Conservation (phyloP, 2,113 vertebrate genomes). For the Lutjanus erythropterus region DNA sequence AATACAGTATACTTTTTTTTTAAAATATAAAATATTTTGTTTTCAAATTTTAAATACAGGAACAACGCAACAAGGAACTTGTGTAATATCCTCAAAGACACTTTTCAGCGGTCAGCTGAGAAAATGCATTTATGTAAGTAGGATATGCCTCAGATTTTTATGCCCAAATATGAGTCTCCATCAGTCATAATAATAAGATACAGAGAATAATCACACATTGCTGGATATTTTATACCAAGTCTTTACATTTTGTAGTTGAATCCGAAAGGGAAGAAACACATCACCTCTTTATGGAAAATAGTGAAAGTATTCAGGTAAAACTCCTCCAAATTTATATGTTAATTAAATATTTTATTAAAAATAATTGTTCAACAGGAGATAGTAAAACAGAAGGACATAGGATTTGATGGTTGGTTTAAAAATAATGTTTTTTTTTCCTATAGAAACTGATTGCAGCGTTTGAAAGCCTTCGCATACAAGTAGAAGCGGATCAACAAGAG, state of each 20-base stretch:
- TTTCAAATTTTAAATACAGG: constrained; percentile 76
- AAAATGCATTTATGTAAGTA: constrained; percentile 92
- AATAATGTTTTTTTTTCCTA: constrained; percentile 55
- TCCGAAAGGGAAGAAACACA: constrained; percentile 93
- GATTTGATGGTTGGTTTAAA: background rate
- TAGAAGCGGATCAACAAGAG: constrained; percentile 88
- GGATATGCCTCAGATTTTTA: background rate
- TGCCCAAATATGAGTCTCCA: background rate
- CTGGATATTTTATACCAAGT: background rate
- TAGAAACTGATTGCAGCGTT: constrained; percentile 91
- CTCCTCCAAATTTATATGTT: background rate
- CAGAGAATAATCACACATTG: constrained; percentile 2
- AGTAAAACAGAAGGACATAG: background rate
- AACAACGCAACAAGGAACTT: constrained; percentile 89
- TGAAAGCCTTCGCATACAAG: constrained; percentile 88
- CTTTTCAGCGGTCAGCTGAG: constrained; percentile 88
- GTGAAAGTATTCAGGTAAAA: constrained; percentile 89
- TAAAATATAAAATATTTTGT: background rate
- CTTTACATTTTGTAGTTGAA: constrained; percentile 87
- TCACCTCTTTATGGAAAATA: constrained; percentile 87
- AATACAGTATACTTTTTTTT: background rate
- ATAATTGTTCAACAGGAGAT: background rate
- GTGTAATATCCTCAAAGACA: constrained; percentile 92
- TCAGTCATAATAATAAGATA: background rate
- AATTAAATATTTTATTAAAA: background rate